These are phyloP conservation scores for Timema cristinae DNA, from an alignment of 2,888 invertebrate species.

Conservation along the genomic window DNA sequence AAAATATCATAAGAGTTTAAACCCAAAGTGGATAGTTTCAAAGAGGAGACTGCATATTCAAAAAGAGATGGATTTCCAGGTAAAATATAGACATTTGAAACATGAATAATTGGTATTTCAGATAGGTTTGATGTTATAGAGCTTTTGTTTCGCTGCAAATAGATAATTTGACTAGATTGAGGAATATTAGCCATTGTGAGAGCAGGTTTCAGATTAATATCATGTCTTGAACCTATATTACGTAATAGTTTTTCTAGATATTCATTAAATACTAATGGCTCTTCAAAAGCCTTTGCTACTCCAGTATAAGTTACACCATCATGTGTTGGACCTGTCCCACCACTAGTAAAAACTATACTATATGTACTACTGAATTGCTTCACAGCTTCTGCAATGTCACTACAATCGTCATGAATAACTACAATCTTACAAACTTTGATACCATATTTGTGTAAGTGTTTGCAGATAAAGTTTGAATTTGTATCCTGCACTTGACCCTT, in stretches of 20 bases:
- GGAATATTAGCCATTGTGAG: slow-evolving; percentile 42
- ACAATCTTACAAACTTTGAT: slow-evolving; percentile 53
- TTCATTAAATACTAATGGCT: slow-evolving; percentile 39
- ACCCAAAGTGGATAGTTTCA: slow-evolving; percentile 39
- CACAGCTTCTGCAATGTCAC: slow-evolving; percentile 54
- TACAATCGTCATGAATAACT: slow-evolving; percentile 54
- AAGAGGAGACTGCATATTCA: slow-evolving; percentile 31
- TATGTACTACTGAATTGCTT: slow-evolving; percentile 46
- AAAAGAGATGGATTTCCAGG: slow-evolving; percentile 57
- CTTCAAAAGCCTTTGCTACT: slow-evolving; percentile 46
- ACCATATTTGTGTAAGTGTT: slow-evolving; percentile 50
- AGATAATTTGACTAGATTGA: slow-evolving; percentile 45
- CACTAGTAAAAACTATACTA: slow-evolving; percentile 56
- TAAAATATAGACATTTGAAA: slow-evolving; percentile 57
- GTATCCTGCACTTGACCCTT: slow-evolving; percentile 60
- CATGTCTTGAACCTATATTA: slow-evolving; percentile 33
- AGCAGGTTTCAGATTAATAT: slow-evolving; percentile 36
- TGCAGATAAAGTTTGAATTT: slow-evolving; percentile 55
- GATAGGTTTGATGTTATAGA: slow-evolving; percentile 35
- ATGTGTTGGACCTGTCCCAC: slow-evolving; percentile 66
- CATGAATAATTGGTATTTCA: slow-evolving; percentile 37
- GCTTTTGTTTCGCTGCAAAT: slow-evolving; percentile 43
- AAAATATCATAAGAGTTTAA: slow-evolving; percentile 36
- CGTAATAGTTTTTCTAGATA: slow-evolving; percentile 39
- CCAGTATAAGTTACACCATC: slow-evolving; percentile 65